Base-by-base conservation (phyloP, 1,140 invertebrate genomes). In the Papilio polytes region DNA sequence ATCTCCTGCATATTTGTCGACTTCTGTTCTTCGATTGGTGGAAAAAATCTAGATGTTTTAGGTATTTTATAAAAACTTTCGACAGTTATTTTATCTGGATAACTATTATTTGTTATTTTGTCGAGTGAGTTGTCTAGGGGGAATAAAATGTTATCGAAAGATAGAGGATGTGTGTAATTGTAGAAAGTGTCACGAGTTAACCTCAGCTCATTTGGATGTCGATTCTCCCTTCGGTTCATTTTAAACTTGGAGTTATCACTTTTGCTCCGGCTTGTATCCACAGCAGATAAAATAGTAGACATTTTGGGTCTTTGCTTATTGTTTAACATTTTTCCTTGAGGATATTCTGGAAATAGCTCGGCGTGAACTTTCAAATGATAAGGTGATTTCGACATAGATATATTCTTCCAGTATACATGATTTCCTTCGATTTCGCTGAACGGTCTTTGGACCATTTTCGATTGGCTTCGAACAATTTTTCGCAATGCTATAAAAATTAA, bases 401-500 rank as follows among this genome's bases (percentile, higher is more conserved):
- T 80, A 74, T 86, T 90, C 44, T 53, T 85, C 84, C 84, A 87
- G 59, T 44, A 70, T 2, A 81, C 12, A 9, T 83, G 44, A 44
- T 74, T 22, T 22, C 31, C 74, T 70, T 59, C 78, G 13, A 22
- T 85, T 2, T 90, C 89, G 81, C 88, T 90, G 74, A 93, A 91
- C 2, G 91, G 89, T 74, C 83, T 88, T 80, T 90, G 90, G 9
- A 94, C 87, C 92, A 94, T 94, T 87, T 94, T 94, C 9, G 89
- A 88, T 66, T 92, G 91, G 73, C 89, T 87, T 36, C 92, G 86
- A 15, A 94, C 91, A 46, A 94, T 94, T 87, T 94, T 94, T 18
- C 92, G 85, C 59, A 94, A 83, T n/a, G 92, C 92, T 94, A 84
- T 77, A 8, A 80, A 78, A 26, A 18, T 74, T 77, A 80, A 74